These are phyloP conservation scores for Pygoscelis adeliae DNA, from an alignment of 2,113 vertebrate species.

Conservation along the genomic window DNA sequence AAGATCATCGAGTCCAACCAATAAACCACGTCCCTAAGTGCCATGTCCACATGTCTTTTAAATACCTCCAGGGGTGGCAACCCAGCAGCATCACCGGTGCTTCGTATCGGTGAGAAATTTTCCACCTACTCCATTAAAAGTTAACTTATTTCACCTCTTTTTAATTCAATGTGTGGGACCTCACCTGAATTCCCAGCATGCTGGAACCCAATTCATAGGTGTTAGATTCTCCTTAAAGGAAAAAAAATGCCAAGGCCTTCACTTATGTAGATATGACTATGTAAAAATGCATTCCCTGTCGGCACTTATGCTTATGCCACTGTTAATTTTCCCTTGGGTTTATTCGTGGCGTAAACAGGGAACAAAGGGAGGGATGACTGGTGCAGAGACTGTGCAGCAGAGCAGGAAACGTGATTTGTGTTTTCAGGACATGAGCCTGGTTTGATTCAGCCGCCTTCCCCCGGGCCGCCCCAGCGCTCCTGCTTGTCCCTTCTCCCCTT, in stretches of 20 bases:
- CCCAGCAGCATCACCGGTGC: background rate
- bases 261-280: background rate
- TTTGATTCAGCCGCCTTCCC: background rate
- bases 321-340: background rate
- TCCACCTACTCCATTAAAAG: background rate
- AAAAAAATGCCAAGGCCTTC: background rate
- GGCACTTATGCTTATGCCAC: fast-evolving
- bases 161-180: background rate
- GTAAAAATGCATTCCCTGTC: background rate
- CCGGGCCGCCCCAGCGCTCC: fast-evolving
- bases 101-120: background rate
- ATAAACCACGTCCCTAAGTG: background rate
- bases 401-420: background rate
- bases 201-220: background rate
- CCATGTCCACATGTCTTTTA: fast-evolving
- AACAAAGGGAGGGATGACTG: background rate
- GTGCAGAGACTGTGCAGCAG: background rate
- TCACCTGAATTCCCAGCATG: background rate
- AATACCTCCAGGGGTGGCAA: background rate
- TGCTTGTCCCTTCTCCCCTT: background rate
- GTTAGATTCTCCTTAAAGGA: background rate
- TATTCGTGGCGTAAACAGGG: background rate
- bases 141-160: background rate
- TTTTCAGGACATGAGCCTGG: background rate
- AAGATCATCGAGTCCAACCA: fast-evolving